A percentile compares a stretch with the other conserved stretches of the same genome.
Evolutionary conservation across 2,797 vertebrate species (phyloP).

Genomic region (Acrossocheilus fasciatus): DNA sequence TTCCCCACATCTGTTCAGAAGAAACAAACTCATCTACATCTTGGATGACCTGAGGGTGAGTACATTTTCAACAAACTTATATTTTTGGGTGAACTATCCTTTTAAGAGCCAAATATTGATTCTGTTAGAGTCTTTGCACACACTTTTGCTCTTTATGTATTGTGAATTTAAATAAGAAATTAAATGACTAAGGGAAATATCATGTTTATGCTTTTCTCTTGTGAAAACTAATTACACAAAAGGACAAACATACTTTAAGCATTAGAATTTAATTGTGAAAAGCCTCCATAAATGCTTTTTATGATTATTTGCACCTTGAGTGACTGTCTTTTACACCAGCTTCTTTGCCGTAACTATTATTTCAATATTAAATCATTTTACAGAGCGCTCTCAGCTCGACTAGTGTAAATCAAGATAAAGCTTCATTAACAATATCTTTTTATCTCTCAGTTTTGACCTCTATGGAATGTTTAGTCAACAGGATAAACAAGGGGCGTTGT

Average conservation of each 20-base stretch:
- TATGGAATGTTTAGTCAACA: constrained; percentile 18
- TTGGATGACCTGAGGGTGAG: background rate
- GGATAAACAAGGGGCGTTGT: constrained; percentile 8
- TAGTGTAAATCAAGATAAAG: background rate
- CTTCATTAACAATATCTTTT: constrained; percentile 1
- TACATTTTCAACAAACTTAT: background rate
- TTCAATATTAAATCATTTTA: background rate
- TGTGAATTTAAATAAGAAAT: background rate
- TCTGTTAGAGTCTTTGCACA: background rate
- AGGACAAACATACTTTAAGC: background rate
- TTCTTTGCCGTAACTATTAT: background rate
- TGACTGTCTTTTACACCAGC: background rate
- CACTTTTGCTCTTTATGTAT: background rate
- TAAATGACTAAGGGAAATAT: background rate
- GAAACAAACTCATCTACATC: background rate
- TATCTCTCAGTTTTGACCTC: constrained; percentile 1
- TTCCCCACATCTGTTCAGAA: background rate
- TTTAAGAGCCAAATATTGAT: background rate
- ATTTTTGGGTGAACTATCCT: background rate
- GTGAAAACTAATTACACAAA: background rate
- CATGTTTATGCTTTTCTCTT: background rate
- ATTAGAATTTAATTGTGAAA: background rate
- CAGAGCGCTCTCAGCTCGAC: background rate
- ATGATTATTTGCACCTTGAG: background rate
- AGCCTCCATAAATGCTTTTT: background rate